Conservation (phyloP, 1,140 invertebrate species). For the Hypsibius dujardini region DNA sequence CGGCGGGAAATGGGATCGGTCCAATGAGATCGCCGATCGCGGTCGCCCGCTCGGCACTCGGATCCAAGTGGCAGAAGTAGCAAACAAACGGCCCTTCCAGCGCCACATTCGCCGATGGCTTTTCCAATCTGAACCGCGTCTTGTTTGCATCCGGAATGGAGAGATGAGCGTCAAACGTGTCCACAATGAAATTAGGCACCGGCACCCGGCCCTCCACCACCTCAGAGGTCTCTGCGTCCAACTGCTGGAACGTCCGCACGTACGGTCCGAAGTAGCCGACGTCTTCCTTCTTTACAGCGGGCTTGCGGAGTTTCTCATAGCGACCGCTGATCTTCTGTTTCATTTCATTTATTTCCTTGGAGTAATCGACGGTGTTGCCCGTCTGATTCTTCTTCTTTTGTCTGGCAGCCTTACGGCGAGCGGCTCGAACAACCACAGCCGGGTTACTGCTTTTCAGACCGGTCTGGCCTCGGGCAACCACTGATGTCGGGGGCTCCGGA, state of each 20-base stretch:
- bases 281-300: neutral
- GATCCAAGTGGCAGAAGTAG: constrained; percentile 11
- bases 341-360: neutral
- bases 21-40: constrained; percentile 9
- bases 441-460: too few species aligned
- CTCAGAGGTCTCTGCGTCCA: neutral
- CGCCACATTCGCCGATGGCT: neutral
- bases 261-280: constrained; percentile 10
- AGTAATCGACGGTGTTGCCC: neutral
- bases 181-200: constrained; percentile 10
- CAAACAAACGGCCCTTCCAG: neutral
- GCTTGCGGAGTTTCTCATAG: neutral
- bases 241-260: neutral
- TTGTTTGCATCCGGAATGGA: neutral
- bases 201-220: neutral
- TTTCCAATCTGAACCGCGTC: neutral
- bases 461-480: too few species aligned
- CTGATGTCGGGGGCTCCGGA: too few species aligned
- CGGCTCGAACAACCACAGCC: too few species aligned
- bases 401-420: too few species aligned
- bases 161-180: neutral
- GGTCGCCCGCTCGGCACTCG: neutral
- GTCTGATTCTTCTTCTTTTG: too few species aligned
- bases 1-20: neutral
- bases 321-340: neutral